Base-by-base conservation (phyloP, 2,888 invertebrate species). In the Drosophila greeni region DNA sequence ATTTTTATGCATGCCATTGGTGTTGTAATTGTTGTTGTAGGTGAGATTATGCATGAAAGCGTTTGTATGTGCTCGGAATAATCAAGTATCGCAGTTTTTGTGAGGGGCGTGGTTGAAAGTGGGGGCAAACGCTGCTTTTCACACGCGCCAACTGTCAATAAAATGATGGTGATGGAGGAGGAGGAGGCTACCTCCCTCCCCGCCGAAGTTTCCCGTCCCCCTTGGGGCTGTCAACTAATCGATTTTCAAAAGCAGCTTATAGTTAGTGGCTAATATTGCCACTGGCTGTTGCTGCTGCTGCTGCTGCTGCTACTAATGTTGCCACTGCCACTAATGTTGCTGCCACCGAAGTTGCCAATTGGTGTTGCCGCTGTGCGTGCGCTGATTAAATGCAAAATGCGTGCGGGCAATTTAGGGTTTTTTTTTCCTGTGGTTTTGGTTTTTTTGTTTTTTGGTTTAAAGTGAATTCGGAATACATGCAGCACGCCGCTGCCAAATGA, bases 31-130 rank as follows among this genome's bases (percentile, higher is more conserved):
- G 40, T 55, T 42, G 73, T 62, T 60, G 65, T 52, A 55, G 62
- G 66, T 73, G 72, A 71, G 78, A 83, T 83, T 78, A 78, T 78
- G 84, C 84, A 83, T 75, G 82, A 78, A 83, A 78, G 82, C 84
- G 84, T 54, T 47, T 58, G 73, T 65, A 65, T 83, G 84, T 81
- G 78, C 78, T 39, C 53, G 45, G 78, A 83, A 78, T 78, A 78
- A 77, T 75, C 78, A 83, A 69, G 69, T 48, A 57, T 58, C 54
- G 39, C 62, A 52, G 39, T 36, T 60, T 40, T 66, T 49, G 29
- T 16, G 23, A 16, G 62, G 29, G 65, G 52, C 52, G 62, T 64
- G 65, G 59, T 11, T 3, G 26, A 7, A 3, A 20, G 2, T 12
- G 36, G 34, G 26, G 31, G n/a, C 37, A 23, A 45, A 18, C 18